Base-by-base conservation (phyloP, 2,797 vertebrate species). In the Neopelma chrysocephalum region DNA sequence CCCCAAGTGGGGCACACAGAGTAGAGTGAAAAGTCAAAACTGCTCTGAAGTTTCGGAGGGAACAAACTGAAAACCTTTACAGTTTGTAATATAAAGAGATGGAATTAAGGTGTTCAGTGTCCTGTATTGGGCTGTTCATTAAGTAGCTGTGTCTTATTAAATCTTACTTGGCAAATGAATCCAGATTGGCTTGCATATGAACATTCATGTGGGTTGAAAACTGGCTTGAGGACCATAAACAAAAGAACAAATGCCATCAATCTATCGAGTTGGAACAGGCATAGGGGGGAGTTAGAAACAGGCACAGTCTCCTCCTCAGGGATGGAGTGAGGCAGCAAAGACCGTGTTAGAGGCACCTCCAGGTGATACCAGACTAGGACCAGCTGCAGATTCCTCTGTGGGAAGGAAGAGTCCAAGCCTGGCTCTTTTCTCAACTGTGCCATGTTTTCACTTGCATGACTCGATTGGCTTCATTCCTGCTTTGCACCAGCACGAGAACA, bases 221-320 rank as follows among this genome's bases (percentile, higher is more conserved):
- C 96, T 94, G 94, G 95, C 96, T 95, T 71, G 77, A 94, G 85
- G 90, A 96, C 87, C 89, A 83, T 96, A 96, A 96, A 96, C 96
- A 96, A 88, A 86, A 90, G 91, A 65, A 72, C 15, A 31, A 95
- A 96, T 93, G 92, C 73, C 78, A 96, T 96, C 94, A 93, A 96
- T 96, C 70, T 80, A 96, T 96, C 82, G 89, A 94, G 96, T 94
- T 94, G 93, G 96, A 96, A 96, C 93, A 97, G 94, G 95, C 85
- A 82, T 29, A 81, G 0, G 1, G 82, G 88, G 16, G 75, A 45
- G 50, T 50, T 62, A 36, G 72, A 72, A 96, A 88, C 69, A 85
- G 69, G 38, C 21, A 4, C 48, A 45, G 62, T 86, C 72, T 84
- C 25, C 87, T 94, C 79, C 92, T 94, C 82, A 12, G 62, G 79